Evolutionary conservation across 2,888 invertebrate genomes (phyloP).

Genomic region (Tortrix viridana): DNA sequence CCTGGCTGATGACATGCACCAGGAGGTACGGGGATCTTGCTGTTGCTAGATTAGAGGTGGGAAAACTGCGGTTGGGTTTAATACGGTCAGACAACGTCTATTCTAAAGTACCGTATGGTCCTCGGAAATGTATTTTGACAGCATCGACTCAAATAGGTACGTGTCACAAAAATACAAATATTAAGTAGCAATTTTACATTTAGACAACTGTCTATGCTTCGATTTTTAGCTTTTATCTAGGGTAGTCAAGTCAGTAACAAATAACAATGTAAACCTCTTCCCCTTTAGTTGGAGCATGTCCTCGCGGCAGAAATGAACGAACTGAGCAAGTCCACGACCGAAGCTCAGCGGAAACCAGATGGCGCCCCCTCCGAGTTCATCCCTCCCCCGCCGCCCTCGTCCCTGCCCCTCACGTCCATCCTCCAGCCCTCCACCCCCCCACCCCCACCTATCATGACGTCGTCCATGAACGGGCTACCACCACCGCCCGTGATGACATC

Average conservation of each 20-base stretch:
- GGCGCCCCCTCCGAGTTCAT: conserved; percentile 75
- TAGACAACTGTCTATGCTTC: no score
- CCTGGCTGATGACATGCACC: conserved; percentile 91
- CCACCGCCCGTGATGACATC: conserved; percentile 28
- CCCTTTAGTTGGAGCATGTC: conserved; percentile 70
- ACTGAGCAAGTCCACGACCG: conserved; percentile 66
- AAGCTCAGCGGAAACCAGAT: conserved; percentile 74
- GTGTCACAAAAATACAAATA: no score
- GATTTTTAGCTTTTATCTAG: no score
- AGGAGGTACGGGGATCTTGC: no score
- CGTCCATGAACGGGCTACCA: conserved; percentile 50
- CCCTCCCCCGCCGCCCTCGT: conserved; percentile 67
- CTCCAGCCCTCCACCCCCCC: conserved; percentile 55
- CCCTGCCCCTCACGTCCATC: conserved; percentile 63
- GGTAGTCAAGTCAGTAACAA: background rate
- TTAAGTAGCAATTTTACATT: no score
- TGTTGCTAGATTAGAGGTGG: no score
- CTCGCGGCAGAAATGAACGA: conserved; percentile 76
- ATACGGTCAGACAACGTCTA: no score
- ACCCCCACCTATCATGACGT: conserved; percentile 48
- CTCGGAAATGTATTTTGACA: no score
- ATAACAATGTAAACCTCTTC: no score
- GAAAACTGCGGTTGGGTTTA: no score
- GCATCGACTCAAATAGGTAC: no score
- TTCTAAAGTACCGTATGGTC: no score